Conservation (phyloP, 2,888 invertebrate genomes). For the Alviniconcha strummeri region DNA sequence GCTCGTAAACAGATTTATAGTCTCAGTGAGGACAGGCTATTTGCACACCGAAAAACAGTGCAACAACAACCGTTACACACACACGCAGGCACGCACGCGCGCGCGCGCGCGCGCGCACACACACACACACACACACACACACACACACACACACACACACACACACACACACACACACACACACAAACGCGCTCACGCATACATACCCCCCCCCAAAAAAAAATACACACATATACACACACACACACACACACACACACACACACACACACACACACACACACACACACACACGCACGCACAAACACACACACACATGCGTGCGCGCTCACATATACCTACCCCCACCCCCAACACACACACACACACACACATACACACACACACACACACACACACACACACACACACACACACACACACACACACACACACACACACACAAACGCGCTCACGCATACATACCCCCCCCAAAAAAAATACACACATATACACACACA, state of each 20-base stretch:
- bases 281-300: neutral
- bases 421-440: too few species aligned
- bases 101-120: neutral
- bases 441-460: too few species aligned
- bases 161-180: neutral
- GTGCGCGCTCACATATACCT: too few species aligned
- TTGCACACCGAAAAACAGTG: conserved; percentile 5
- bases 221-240: too few species aligned
- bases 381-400: neutral
- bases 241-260: neutral
- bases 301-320: conserved; percentile 5
- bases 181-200: too few species aligned
- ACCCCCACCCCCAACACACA: too few species aligned
- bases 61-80: neutral
- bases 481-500: too few species aligned
- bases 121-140: neutral
- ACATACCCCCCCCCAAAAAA: too few species aligned
- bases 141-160: neutral
- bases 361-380: neutral
- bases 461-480: too few species aligned
- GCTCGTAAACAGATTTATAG: too few species aligned
- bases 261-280: neutral
- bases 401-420: neutral
- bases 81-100: too few species aligned
- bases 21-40: neutral